phyloP scores from a whole-genome alignment of 2,888 invertebrate species.

The Epinotia nisella region DNA sequence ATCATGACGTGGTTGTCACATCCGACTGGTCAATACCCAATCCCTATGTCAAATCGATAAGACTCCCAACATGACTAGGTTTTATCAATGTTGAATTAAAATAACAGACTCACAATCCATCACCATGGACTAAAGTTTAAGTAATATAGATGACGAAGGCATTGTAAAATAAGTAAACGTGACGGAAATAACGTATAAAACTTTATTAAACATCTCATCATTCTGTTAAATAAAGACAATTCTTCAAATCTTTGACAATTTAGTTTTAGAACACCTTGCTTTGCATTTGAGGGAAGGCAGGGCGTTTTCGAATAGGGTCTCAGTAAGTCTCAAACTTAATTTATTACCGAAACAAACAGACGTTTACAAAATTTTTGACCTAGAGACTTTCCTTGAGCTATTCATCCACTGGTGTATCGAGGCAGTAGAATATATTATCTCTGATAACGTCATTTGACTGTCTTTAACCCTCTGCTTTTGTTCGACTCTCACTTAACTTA shows the following conservation, averaged over 20 bases:
- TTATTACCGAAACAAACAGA: too few species aligned
- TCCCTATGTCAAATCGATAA: constrained; percentile 44
- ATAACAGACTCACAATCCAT: too few species aligned
- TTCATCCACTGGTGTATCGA: too few species aligned
- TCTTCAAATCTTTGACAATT: neutral
- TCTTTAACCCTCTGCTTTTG: neutral
- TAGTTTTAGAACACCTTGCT: constrained; percentile 6
- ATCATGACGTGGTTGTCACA: too few species aligned
- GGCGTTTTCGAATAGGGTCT: neutral
- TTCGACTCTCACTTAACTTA: neutral
- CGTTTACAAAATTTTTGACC: too few species aligned
- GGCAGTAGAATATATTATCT: too few species aligned
- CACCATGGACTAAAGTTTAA: too few species aligned
- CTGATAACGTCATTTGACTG: neutral
- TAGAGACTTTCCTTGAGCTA: too few species aligned
- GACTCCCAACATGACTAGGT: neutral
- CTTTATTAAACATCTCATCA: neutral
- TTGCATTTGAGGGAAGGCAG: neutral
- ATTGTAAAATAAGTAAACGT: neutral
- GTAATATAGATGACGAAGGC: neutral
- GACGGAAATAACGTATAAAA: neutral
- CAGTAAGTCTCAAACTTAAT: neutral
- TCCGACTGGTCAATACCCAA: neutral
- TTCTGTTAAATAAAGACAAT: neutral
- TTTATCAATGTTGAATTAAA: neutral